phyloP scores from a whole-genome alignment of 2,888 invertebrate species.

The Trissoscelio sp. region DNA sequence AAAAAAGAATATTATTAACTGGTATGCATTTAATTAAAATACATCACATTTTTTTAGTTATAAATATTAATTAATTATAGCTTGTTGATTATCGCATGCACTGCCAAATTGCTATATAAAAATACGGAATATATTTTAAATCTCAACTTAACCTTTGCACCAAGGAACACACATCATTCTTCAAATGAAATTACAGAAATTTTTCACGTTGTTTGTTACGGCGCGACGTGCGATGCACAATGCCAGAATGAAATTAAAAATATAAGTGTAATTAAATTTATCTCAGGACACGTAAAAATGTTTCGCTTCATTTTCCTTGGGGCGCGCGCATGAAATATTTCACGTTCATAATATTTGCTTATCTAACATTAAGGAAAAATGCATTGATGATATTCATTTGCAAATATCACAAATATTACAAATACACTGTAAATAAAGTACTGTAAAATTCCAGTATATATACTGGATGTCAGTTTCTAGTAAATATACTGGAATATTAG shows the following conservation, averaged over 20 bases:
- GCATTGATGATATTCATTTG: slow-evolving; percentile 27
- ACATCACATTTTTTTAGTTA: no score
- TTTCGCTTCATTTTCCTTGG: slow-evolving; percentile 9
- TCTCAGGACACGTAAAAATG: slow-evolving; percentile 19
- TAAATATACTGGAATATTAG: no score
- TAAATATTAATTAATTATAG: slow-evolving; percentile 3
- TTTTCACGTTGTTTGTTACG: neutral
- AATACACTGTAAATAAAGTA: no score
- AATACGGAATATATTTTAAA: neutral
- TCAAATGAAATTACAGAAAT: slow-evolving; percentile 12
- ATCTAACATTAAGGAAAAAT: slow-evolving; percentile 34
- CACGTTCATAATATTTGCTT: slow-evolving; percentile 12
- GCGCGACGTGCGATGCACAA: neutral
- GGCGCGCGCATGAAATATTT: slow-evolving; percentile 14
- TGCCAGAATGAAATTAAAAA: slow-evolving; percentile 24
- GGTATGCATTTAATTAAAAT: no score
- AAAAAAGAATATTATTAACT: no score
- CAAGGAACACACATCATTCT: neutral
- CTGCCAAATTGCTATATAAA: neutral
- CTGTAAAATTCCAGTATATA: no score
- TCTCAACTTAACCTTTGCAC: neutral
- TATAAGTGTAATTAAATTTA: slow-evolving; percentile 46
- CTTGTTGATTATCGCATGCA: slow-evolving; percentile 12
- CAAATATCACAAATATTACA: no score
- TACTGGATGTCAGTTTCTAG: no score